Evolutionary conservation across 2,888 invertebrate species (phyloP).

Genomic region (Tenthredo distinguenda): DNA sequence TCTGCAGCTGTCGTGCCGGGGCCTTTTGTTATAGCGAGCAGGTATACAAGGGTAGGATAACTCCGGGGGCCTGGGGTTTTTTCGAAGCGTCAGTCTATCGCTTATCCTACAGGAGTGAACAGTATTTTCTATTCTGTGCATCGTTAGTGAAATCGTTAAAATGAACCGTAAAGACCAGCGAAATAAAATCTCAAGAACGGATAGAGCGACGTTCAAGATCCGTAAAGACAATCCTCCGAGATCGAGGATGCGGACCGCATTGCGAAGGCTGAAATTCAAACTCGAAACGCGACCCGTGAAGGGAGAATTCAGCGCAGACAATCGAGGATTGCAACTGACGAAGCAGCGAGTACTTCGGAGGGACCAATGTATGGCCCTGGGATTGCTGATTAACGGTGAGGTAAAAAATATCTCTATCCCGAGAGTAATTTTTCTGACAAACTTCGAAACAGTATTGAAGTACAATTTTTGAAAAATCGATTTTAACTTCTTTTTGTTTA

Average conservation of each 20-base stretch:
- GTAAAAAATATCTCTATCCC: slow-evolving; percentile 30
- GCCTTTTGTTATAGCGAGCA: too few species aligned
- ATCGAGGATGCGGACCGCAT: neutral
- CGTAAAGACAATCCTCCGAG: neutral
- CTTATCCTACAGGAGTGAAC: too few species aligned
- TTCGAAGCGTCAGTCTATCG: too few species aligned
- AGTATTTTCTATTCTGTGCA: too few species aligned
- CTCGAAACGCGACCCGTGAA: slow-evolving; percentile 25
- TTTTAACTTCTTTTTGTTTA: neutral
- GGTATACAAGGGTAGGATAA: too few species aligned
- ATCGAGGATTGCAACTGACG: slow-evolving; percentile 22
- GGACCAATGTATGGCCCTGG: slow-evolving; percentile 21
- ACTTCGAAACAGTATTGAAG: slow-evolving; percentile 26
- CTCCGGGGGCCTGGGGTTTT: too few species aligned
- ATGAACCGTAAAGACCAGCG: neutral
- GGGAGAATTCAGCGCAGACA: slow-evolving; percentile 39
- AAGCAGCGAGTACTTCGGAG: slow-evolving; percentile 37
- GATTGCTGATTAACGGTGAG: slow-evolving; percentile 24
- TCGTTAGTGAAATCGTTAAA: too few species aligned
- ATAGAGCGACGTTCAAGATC: too few species aligned
- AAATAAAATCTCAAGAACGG: too few species aligned
- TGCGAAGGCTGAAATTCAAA: slow-evolving; percentile 29
- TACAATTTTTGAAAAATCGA: slow-evolving; percentile 32
- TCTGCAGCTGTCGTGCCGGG: neutral
- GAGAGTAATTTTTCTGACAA: slow-evolving; percentile 21